These are phyloP conservation scores for Polydrusus pterygomalis DNA, from an alignment of 2,888 invertebrate genomes.

Conservation along the genomic window DNA sequence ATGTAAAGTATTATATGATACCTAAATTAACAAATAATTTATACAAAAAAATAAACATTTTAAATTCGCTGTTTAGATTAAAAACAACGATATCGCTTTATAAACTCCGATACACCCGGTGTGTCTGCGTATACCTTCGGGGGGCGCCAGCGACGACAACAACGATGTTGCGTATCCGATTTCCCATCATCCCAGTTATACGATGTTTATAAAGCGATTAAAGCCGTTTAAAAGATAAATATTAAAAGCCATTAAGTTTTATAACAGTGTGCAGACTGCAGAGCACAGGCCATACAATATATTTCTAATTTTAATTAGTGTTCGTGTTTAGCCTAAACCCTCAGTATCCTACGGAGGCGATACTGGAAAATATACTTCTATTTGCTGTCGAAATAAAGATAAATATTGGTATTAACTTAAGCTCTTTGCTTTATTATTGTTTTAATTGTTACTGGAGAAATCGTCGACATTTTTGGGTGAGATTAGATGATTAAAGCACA, in stretches of 20 bases:
- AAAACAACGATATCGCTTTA: slow-evolving; percentile 20
- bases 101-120: slow-evolving; percentile 31
- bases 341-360: slow-evolving; percentile 36
- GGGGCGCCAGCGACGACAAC: slow-evolving; percentile 46
- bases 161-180: slow-evolving; percentile 43
- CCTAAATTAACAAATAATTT: no score
- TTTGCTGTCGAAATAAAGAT: slow-evolving; percentile 55
- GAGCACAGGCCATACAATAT: slow-evolving; percentile 47
- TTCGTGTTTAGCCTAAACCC: slow-evolving; percentile 42
- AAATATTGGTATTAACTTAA: slow-evolving; percentile 52
- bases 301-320: slow-evolving; percentile 56
- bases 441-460: slow-evolving; percentile 2
- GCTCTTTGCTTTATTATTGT: slow-evolving; percentile 42
- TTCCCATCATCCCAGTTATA: slow-evolving; percentile 50
- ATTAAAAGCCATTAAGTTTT: slow-evolving; percentile 64
- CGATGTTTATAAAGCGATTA: slow-evolving; percentile 64
- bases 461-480: no score
- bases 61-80: slow-evolving; percentile 1
- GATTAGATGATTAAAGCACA: no score
- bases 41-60: not conserved
- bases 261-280: slow-evolving; percentile 60
- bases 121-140: slow-evolving; percentile 36
- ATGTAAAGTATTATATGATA: no score
- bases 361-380: slow-evolving; percentile 50
- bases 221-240: slow-evolving; percentile 64